A percentile compares a stretch with the other conserved stretches of the same genome.
These are phyloP conservation scores for Orgyia antiqua DNA, from an alignment of 2,888 invertebrate species.

Conservation along the genomic window DNA sequence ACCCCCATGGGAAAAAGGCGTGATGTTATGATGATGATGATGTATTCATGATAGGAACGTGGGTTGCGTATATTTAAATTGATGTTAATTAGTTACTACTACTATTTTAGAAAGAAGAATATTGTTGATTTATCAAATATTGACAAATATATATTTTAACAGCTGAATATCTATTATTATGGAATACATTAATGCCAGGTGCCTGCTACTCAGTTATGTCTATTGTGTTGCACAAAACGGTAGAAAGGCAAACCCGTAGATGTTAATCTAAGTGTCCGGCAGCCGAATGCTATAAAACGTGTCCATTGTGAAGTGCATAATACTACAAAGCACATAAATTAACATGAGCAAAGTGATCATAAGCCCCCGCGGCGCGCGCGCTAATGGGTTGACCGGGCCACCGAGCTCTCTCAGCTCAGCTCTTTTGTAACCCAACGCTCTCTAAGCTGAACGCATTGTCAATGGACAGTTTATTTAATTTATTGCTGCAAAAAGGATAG, in stretches of 20 bases:
- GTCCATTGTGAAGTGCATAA: conserved; percentile 59
- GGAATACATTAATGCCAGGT: conserved; percentile 60
- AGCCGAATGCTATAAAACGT: conserved; percentile 68
- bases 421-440: conserved; percentile 21
- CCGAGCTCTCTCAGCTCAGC: conserved; percentile 21
- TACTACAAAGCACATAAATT: conserved; percentile 76
- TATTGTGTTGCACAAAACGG: conserved; percentile 72
- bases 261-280: conserved; percentile 76
- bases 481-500: conserved; percentile 23
- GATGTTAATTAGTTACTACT: too few relatives aligned
- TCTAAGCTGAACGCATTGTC: conserved; percentile 18
- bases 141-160: not conserved
- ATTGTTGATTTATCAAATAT: not conserved
- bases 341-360: conserved; percentile 75
- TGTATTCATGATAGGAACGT: too few relatives aligned
- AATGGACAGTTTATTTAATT: conserved; percentile 32
- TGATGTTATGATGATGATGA: too few relatives aligned
- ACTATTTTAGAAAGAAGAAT: too few relatives aligned
- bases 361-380: conserved; percentile 59
- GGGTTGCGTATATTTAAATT: too few relatives aligned
- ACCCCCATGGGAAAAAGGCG: too few relatives aligned
- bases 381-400: conserved; percentile 69
- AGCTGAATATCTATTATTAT: not conserved
- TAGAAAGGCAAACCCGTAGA: conserved; percentile 69
- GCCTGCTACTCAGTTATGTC: conserved; percentile 52